Conservation (phyloP, 1,140 invertebrate genomes). For the Drosophila sturtevanti region DNA sequence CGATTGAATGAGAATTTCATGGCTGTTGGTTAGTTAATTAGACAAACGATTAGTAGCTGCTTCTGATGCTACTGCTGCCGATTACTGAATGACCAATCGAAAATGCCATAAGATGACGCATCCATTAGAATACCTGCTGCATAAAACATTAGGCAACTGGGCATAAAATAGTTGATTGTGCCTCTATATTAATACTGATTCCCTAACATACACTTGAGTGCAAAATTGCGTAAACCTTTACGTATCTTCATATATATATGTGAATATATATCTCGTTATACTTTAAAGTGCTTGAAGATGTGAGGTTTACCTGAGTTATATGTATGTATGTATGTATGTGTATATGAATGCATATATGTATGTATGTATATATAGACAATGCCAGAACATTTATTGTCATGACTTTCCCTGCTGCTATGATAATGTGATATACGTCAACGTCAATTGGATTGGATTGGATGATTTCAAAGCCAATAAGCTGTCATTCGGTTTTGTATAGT, state of each 20-base stretch:
- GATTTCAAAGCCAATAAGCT: slow-evolving; percentile 77
- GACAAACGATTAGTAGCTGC: slow-evolving; percentile 55
- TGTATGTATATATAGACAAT: slow-evolving; percentile 21
- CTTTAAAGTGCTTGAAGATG: slow-evolving; percentile 51
- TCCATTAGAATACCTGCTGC: slow-evolving; percentile 4
- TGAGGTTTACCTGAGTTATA: slow-evolving; percentile 27
- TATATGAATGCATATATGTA: background rate
- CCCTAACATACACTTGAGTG: background rate
- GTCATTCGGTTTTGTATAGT: slow-evolving; percentile 56
- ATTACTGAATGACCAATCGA: slow-evolving; percentile 36
- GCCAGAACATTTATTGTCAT: slow-evolving; percentile 66
- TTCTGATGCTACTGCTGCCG: background rate
- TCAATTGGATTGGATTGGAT: slow-evolving; percentile 72
- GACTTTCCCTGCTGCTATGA: slow-evolving; percentile 67
- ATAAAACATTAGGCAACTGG: slow-evolving; percentile 8
- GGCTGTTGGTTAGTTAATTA: slow-evolving; percentile 68
- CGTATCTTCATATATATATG: background rate
- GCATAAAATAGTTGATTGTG: slow-evolving; percentile 22
- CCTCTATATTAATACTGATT: background rate
- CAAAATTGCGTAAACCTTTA: slow-evolving; percentile 5
- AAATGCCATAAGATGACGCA: slow-evolving; percentile 12
- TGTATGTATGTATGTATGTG: background rate
- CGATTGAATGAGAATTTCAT: slow-evolving; percentile 62
- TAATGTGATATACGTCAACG: slow-evolving; percentile 80
- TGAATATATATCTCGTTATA: slow-evolving; percentile 17